Conservation (phyloP, 2,113 vertebrate genomes). For the Pedionomus torquatus region DNA sequence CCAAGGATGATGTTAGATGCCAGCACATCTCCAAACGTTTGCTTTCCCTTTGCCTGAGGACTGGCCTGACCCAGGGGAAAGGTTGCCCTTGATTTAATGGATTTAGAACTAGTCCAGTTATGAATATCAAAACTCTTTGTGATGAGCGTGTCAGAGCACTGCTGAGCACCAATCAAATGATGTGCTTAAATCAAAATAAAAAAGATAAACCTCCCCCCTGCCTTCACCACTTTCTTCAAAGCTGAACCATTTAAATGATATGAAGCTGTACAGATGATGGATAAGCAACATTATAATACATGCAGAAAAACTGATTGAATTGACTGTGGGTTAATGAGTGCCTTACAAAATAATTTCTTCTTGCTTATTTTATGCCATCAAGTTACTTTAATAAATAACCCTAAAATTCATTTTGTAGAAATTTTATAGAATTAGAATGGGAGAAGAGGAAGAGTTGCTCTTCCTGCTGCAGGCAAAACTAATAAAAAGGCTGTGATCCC, state of each 20-base stretch:
- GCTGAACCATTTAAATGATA: slow-evolving; percentile 20
- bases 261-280: slow-evolving; percentile 59
- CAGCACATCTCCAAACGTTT: background rate
- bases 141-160: background rate
- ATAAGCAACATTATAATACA: slow-evolving; percentile 60
- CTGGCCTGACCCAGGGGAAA: background rate
- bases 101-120: background rate
- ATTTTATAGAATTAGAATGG: slow-evolving; percentile 5
- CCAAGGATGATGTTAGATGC: background rate
- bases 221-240: background rate
- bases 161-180: background rate
- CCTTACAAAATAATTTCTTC: slow-evolving; percentile 60
- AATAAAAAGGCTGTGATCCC: slow-evolving; percentile 24
- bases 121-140: background rate
- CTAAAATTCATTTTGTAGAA: slow-evolving; percentile 14
- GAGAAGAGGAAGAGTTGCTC: slow-evolving; percentile 27
- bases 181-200: background rate
- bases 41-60: slow-evolving; percentile 6
- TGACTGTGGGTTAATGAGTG: slow-evolving; percentile 69
- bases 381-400: slow-evolving; percentile 58
- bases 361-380: slow-evolving; percentile 40
- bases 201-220: background rate
- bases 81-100: background rate
- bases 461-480: slow-evolving; percentile 34
- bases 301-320: slow-evolving; percentile 62